Evolutionary conservation across 2,113 vertebrate species (phyloP), one percentile per base, ranked within the genome.

Genomic region (Chionodraco myersi): DNA sequence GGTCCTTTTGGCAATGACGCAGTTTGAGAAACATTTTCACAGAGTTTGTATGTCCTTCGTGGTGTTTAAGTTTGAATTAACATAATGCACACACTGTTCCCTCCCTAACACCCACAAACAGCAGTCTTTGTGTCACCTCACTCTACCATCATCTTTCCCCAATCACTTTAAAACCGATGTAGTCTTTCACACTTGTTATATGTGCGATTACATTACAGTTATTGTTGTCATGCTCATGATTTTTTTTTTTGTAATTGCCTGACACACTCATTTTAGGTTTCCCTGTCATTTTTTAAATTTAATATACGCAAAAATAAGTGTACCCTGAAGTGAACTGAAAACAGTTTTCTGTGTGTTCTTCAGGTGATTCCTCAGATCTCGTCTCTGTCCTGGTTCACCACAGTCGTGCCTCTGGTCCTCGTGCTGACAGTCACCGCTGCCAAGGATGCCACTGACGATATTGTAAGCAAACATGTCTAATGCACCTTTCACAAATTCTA

Each of bases 311-410:
- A 26, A 30, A 7, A 14, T 11, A 48, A n/a, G 1, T 8, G 26
- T 0, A 15, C 21, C 54, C 12, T 23, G 2, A 34, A 62, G 10
- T 16, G 11, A 54, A 36, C 41, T 54, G 2, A 23, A 10, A 2
- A 49, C 14, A 5, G 15, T 30, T n/a, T 53, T 47, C 5, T 77
- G 12, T 64, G 5, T 75, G 6, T 18, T 59, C 80, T 83, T 6
- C 91, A 99, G 97, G 45, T 98, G 81, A 96, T 98, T 90, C 97
- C 97, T 56, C 92, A 97, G 86, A 96, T 99, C 83, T 97, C 97
- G 14, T 97, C 97, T 0, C 94, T 98, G 87, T 92, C 96, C 26
- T 98, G 97, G 97, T 97, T 96, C 87, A 98, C 97, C 73, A 98
- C 97, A 0, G 96, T 98, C 18, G 92, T 97, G 45, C 97, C 97